Percentiles rank a stretch among this genome's conserved stretches.
These are phyloP conservation scores for Vidua chalybeata DNA, from an alignment of 2,113 vertebrate genomes.

Conservation along the genomic window DNA sequence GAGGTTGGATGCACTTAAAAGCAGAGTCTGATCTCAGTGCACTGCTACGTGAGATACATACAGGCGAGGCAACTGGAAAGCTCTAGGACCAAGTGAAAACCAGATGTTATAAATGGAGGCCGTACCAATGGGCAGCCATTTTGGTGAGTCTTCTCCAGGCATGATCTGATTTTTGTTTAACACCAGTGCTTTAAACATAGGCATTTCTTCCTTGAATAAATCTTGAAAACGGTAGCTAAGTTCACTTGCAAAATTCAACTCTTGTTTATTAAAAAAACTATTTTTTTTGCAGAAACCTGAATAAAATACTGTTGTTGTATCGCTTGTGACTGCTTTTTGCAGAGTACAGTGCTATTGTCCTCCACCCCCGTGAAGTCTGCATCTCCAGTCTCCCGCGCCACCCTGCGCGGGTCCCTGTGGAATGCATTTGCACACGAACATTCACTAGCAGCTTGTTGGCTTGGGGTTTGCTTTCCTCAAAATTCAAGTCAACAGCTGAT, in stretches of 20 bases:
- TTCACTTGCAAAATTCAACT: conserved; percentile 80
- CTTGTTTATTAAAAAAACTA: conserved; percentile 82
- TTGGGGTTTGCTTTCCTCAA: conserved; percentile 59
- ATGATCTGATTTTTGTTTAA: conserved; percentile 63
- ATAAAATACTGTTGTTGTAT: conserved; percentile 84
- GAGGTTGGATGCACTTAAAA: conserved; percentile 81
- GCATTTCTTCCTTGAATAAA: conserved; percentile 77
- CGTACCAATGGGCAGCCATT: conserved; percentile 9
- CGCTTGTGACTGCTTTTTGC: conserved; percentile 69
- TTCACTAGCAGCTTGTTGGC: conserved; percentile 74
- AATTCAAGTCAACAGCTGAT: conserved; percentile 87
- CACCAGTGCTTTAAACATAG: conserved; percentile 80
- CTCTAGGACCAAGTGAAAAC: conserved; percentile 74
- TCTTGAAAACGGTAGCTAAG: conserved; percentile 75
- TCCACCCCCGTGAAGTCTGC: conserved; percentile 74
- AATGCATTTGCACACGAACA: conserved; percentile 73
- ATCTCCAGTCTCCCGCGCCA: conserved; percentile 68
- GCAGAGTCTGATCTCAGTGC: conserved; percentile 78
- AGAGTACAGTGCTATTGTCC: conserved; percentile 71
- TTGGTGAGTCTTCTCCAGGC: conserved; percentile 61
- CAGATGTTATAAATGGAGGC: conserved; percentile 69
- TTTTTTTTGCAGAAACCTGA: conserved; percentile 83
- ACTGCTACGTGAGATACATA: conserved; percentile 76
- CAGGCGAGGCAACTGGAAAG: conserved; percentile 80
- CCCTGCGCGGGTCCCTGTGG: conserved; percentile 60